Base-by-base conservation (phyloP, 2,113 vertebrate species). In the Ancistrus triradiatus region DNA sequence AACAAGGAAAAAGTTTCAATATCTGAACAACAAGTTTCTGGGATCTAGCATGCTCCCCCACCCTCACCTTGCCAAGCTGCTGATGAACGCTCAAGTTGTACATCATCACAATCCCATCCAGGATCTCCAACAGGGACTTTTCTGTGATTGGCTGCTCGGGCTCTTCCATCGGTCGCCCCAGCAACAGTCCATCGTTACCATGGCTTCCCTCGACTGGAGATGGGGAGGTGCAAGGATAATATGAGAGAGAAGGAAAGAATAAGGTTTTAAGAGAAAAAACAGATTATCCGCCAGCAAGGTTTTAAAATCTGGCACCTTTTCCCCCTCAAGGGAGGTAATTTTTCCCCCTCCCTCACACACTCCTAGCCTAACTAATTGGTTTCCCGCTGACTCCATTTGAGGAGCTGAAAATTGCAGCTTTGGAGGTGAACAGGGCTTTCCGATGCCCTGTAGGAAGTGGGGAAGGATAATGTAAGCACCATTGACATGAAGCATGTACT, bases 11-110 rank as follows among this genome's bases (percentile, higher is more conserved):
- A n/a, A n/a, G n/a, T n/a, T n/a, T n/a, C n/a, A n/a, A n/a, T n/a
- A n/a, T n/a, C n/a, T n/a, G n/a, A n/a, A n/a, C n/a, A n/a, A n/a
- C n/a, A n/a, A n/a, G n/a, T n/a, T n/a, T n/a, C n/a, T n/a, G n/a
- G n/a, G n/a, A n/a, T n/a, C n/a, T n/a, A n/a, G n/a, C n/a, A n/a
- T n/a, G n/a, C n/a, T n/a, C n/a, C n/a, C n/a, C n/a, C n/a, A 15
- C 55, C 19, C 72, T 66, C 73, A 97, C 96, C 94, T 99, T 99
- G 24, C 94, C 95, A 70, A 99, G 90, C 79, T 99, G 96, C 84
- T 98, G 96, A 75, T 99, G 96, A 2, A 97, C 96, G 2, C 96
- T 97, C 74, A 99, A 87, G 74, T 93, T 97, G 76, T 98, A 99
- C 94, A 98, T 97, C 93, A 99, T 98, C 83, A 97, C 80, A 19